A percentile compares a stretch with the other conserved stretches of the same genome.
These are phyloP conservation scores for Poecile montanus DNA, from an alignment of 2,797 vertebrate genomes.

Conservation along the genomic window DNA sequence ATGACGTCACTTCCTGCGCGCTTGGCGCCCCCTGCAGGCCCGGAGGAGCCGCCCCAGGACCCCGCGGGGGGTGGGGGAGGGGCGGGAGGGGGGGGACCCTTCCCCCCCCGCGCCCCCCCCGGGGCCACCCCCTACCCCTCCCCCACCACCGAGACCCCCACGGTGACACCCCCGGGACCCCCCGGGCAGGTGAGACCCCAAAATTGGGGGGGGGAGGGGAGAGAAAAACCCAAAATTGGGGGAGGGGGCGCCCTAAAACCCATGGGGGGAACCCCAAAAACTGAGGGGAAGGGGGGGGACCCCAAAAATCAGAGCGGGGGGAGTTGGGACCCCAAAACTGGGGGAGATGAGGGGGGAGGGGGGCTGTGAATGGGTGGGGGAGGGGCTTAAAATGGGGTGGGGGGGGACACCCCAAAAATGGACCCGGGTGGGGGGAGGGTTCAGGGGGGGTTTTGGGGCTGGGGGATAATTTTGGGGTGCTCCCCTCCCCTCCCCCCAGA, in stretches of 20 bases:
- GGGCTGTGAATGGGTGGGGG: too few species aligned
- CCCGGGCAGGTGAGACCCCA: not conserved
- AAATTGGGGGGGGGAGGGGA: not conserved
- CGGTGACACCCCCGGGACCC: not conserved
- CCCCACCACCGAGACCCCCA: not conserved
- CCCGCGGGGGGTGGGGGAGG: not conserved
- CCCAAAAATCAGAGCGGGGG: too few species aligned
- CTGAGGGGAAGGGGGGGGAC: too few species aligned
- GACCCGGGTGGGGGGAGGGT: too few species aligned
- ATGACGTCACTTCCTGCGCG: not conserved
- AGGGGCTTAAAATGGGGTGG: too few species aligned
- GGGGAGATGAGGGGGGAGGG: too few species aligned
- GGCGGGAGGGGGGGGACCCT: not conserved
- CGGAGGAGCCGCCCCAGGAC: not conserved
- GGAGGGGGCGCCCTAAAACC: too few species aligned
- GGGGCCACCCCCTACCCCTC: not conserved
- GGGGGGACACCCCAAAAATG: too few species aligned
- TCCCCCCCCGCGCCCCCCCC: not conserved
- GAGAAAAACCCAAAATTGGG: too few species aligned
- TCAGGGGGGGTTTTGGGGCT: not conserved
- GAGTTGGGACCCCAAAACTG: not conserved
- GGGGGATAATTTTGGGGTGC: not conserved
- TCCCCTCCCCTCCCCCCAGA: not conserved
- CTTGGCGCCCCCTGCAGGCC: not conserved
- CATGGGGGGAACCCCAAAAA: too few species aligned